phyloP scores from a whole-genome alignment of 2,113 vertebrate species.

The Cinclus cinclus region DNA sequence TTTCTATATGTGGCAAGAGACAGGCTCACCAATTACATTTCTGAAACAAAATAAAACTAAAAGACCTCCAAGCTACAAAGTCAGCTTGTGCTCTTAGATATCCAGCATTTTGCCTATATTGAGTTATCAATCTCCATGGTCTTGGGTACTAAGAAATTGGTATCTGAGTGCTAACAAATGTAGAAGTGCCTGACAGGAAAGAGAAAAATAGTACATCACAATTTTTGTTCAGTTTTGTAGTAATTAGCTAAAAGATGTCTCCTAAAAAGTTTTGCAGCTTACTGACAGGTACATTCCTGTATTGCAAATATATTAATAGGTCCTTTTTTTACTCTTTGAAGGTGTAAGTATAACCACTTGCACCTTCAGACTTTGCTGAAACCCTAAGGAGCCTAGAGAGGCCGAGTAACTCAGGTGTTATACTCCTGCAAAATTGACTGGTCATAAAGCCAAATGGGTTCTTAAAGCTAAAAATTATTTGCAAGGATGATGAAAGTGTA shows the following conservation, averaged over 20 bases:
- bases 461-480: background rate
- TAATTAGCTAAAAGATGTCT: background rate
- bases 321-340: background rate
- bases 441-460: background rate
- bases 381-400: background rate
- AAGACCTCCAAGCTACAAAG: background rate
- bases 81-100: background rate
- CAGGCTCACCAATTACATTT: background rate
- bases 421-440: background rate
- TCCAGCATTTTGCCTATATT: background rate
- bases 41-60: background rate
- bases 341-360: background rate
- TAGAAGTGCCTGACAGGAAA: background rate
- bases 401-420: background rate
- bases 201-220: background rate
- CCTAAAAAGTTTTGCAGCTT: background rate
- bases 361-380: background rate
- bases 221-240: background rate
- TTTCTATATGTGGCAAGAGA: background rate
- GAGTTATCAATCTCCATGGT: background rate
- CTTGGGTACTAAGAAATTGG: background rate
- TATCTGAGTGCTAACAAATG: background rate
- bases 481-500: background rate
- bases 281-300: background rate
- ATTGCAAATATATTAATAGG: background rate